These are phyloP conservation scores for Pantherophis guttatus DNA, from an alignment of 2,113 vertebrate genomes.

Conservation along the genomic window DNA sequence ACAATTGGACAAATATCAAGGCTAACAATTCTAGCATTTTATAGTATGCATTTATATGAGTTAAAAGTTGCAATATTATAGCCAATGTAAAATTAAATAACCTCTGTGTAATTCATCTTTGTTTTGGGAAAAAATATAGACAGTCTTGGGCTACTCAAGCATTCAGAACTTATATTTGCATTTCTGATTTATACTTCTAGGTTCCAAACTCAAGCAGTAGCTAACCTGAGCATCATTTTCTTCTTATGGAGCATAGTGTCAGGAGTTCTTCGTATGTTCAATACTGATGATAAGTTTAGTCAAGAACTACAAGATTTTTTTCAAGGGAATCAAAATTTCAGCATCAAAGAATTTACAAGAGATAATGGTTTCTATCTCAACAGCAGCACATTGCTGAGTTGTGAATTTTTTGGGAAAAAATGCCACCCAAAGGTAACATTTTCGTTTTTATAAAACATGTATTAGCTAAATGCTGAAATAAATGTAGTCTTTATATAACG, in stretches of 20 bases:
- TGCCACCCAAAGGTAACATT: conserved; percentile 72
- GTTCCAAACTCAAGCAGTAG: conserved; percentile 70
- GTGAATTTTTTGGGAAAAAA: conserved; percentile 72
- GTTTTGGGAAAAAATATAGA: not conserved
- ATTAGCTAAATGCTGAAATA: not conserved
- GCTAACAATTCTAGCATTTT: not conserved
- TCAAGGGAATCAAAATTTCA: conserved; percentile 70
- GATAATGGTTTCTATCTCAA: conserved; percentile 74
- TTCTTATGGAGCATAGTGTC: conserved; percentile 70
- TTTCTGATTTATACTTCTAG: conserved; percentile 56
- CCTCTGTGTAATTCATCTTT: not conserved
- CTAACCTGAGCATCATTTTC: conserved; percentile 66
- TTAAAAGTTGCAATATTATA: not conserved
- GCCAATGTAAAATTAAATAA: not conserved
- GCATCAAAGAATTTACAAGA: conserved; percentile 72
- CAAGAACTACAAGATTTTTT: conserved; percentile 65
- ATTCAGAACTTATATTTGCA: not conserved
- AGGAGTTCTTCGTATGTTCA: conserved; percentile 48
- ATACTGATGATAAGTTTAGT: conserved; percentile 20
- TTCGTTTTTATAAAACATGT: conserved; percentile 21
- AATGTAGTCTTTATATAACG: not conserved
- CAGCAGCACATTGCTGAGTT: conserved; percentile 68
- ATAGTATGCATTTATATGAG: not conserved
- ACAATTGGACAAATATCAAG: not conserved
- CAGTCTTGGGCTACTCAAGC: not conserved